phyloP scores from a whole-genome alignment of 2,797 vertebrate species.

The Crax fasciolata region DNA sequence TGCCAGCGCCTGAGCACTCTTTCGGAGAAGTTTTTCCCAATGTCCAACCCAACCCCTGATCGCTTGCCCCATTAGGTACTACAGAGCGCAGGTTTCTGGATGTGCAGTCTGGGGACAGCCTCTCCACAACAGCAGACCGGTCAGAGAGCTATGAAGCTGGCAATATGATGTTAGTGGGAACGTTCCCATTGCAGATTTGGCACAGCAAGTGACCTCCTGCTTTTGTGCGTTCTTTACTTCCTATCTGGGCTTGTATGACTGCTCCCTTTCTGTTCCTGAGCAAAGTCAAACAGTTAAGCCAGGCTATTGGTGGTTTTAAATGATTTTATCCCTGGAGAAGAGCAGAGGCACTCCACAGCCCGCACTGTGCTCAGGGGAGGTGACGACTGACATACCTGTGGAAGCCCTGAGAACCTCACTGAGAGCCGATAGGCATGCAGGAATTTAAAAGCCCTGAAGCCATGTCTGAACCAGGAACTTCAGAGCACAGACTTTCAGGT shows the following conservation, averaged over 20 bases:
- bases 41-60: background rate
- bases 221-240: background rate
- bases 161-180: background rate
- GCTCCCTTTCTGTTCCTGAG: background rate
- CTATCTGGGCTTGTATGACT: background rate
- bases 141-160: background rate
- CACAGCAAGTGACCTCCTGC: background rate
- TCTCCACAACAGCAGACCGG: background rate
- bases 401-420: slow-evolving; percentile 71
- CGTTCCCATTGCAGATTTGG: background rate
- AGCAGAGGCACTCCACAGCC: background rate
- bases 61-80: background rate
- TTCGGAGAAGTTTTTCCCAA: too few relatives aligned
- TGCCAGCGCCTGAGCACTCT: too few relatives aligned
- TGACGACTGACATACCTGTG: slow-evolving; percentile 49
- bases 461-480: slow-evolving; percentile 72
- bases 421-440: slow-evolving; percentile 66
- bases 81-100: background rate
- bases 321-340: background rate
- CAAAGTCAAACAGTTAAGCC: background rate
- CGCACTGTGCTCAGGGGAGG: background rate
- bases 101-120: background rate
- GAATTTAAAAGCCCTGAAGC: slow-evolving; percentile 71
- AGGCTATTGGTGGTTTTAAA: background rate
- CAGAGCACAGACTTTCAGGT: slow-evolving; percentile 76